phyloP scores from a whole-genome alignment of 2,888 invertebrate species.

The Troides aeacus region DNA sequence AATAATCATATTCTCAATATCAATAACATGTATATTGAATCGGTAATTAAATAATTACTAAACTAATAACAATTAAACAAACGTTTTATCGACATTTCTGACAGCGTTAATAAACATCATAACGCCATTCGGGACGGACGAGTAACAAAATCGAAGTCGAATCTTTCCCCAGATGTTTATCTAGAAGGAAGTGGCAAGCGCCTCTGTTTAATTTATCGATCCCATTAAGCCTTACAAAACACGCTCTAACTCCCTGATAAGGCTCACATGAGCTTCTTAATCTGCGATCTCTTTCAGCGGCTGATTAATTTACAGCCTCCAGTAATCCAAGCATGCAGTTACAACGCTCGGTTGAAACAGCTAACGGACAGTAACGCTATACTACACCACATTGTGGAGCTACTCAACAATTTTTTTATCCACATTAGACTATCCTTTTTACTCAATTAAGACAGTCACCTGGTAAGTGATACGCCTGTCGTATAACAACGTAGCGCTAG shows the following conservation, averaged over 20 bases:
- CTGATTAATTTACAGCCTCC: slow-evolving; percentile 31
- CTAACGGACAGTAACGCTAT: slow-evolving; percentile 18
- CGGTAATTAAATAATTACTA: too few relatives aligned
- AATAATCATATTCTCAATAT: too few relatives aligned
- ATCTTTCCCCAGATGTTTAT: slow-evolving; percentile 19
- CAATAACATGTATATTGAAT: too few relatives aligned
- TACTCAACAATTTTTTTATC: neutral
- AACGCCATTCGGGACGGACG: neutral
- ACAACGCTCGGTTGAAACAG: slow-evolving; percentile 24
- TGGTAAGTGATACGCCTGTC: too few relatives aligned
- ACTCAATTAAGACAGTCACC: too few relatives aligned
- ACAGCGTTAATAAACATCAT: neutral
- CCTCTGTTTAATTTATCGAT: slow-evolving; percentile 29
- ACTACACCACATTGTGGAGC: slow-evolving; percentile 7
- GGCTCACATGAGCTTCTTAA: slow-evolving; percentile 30
- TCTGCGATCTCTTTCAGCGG: slow-evolving; percentile 30
- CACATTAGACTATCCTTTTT: neutral
- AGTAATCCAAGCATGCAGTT: slow-evolving; percentile 28
- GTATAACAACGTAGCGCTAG: too few relatives aligned
- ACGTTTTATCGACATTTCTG: neutral
- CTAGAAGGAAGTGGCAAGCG: slow-evolving; percentile 22
- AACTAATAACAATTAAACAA: slow-evolving; percentile 1
- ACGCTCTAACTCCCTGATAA: slow-evolving; percentile 28
- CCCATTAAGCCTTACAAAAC: slow-evolving; percentile 31
- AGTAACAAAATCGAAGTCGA: slow-evolving; percentile 19